phyloP scores from a whole-genome alignment of 2,113 vertebrate genomes.

The Aphelocoma coerulescens region DNA sequence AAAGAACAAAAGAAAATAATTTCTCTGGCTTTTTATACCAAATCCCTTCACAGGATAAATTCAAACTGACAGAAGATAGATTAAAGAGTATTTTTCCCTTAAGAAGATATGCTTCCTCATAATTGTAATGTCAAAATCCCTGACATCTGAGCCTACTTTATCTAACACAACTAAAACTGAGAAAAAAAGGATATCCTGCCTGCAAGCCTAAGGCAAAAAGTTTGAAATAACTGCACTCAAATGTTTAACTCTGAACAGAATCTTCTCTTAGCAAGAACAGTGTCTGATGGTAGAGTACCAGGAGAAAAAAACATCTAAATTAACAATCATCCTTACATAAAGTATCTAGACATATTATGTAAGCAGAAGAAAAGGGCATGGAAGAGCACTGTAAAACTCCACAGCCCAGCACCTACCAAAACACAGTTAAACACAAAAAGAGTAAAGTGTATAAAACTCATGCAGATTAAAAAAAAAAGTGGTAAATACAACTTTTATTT shows the following conservation, averaged over 20 bases:
- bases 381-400: background rate
- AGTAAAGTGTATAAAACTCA: background rate
- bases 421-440: background rate
- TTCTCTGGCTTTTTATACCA: background rate
- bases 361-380: background rate
- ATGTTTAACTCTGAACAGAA: background rate
- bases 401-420: background rate
- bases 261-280: background rate
- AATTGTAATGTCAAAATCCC: slow-evolving; percentile 28
- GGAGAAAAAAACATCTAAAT: background rate
- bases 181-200: background rate
- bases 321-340: slow-evolving; percentile 41
- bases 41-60: background rate
- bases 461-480: too few relatives aligned
- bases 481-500: background rate
- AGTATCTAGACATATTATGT: background rate
- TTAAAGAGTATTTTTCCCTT: background rate
- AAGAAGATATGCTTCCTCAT: background rate
- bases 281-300: background rate
- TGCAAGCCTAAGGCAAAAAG: background rate
- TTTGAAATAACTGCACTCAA: background rate
- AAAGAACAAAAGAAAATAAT: slow-evolving; percentile 27
- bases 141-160: background rate
- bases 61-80: slow-evolving; percentile 14
- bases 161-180: background rate